Evolutionary conservation across 2,888 invertebrate genomes (phyloP).

Genomic region (Drosophila emarginata): DNA sequence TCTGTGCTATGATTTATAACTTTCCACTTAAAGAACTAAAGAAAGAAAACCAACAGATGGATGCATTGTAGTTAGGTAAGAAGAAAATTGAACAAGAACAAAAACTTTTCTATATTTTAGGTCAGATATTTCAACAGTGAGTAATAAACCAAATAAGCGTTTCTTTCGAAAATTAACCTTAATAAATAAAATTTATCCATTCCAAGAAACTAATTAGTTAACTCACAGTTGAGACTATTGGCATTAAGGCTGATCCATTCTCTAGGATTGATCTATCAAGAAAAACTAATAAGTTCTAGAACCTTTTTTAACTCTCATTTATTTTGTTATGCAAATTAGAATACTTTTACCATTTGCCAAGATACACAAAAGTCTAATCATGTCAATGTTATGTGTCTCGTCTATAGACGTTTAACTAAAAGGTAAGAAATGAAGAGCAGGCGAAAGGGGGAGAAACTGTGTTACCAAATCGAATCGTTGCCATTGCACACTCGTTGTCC

Average conservation of each 20-base stretch:
- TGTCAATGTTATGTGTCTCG: conserved; percentile 34
- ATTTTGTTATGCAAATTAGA: too few relatives aligned
- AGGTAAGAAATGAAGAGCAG: not conserved
- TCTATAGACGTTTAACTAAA: not conserved
- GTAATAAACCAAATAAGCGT: not conserved
- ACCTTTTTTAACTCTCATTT: too few relatives aligned
- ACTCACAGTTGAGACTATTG: too few relatives aligned
- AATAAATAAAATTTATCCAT: too few relatives aligned
- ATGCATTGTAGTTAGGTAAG: not conserved
- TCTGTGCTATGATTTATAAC: conserved; percentile 39
- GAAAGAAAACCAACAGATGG: not conserved
- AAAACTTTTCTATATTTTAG: not conserved
- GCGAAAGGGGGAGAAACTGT: not conserved
- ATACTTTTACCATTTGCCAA: not conserved
- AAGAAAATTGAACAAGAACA: not conserved
- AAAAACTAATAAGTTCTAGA: too few relatives aligned
- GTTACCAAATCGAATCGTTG: conserved; percentile 3
- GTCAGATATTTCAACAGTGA: not conserved
- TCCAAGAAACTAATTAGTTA: too few relatives aligned
- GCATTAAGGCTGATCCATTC: too few relatives aligned
- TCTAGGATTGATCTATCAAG: too few relatives aligned
- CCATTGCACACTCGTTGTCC: not conserved
- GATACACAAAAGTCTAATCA: conserved; percentile 30
- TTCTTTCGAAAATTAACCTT: not conserved
- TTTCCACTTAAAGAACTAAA: conserved; percentile 32